These are phyloP conservation scores for Ptilorrhoa leucosticta DNA, from an alignment of 2,113 vertebrate genomes.

Conservation along the genomic window DNA sequence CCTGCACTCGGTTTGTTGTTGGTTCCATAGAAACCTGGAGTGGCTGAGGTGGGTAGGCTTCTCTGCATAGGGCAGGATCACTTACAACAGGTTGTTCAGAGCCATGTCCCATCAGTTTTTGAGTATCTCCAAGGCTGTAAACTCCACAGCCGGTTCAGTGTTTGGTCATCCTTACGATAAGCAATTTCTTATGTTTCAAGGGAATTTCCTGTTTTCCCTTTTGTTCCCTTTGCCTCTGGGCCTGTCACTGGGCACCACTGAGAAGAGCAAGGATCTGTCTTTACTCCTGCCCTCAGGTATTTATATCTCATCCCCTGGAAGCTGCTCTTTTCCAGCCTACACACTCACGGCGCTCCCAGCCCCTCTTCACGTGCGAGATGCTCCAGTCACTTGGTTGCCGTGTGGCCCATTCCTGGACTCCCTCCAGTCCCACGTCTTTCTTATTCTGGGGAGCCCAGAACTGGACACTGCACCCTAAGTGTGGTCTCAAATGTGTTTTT, in stretches of 20 bases:
- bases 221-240: not conserved
- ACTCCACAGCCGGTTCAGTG: not conserved
- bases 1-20: not conserved
- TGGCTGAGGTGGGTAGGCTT: not conserved
- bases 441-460: not conserved
- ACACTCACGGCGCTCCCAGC: not conserved
- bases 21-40: not conserved
- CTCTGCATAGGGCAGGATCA: fast-evolving
- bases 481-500: not conserved
- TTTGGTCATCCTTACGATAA: not conserved
- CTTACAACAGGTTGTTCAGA: not conserved
- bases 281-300: not conserved
- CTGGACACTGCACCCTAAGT: too few relatives aligned
- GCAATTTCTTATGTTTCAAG: not conserved
- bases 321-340: not conserved
- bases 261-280: not conserved
- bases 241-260: not conserved
- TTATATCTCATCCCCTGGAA: not conserved
- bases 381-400: not conserved
- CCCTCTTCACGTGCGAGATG: not conserved
- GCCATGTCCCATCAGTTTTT: fast-evolving
- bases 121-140: not conserved
- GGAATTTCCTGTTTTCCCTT: not conserved
- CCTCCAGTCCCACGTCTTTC: not conserved
- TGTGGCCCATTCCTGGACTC: not conserved